phyloP scores from a whole-genome alignment of 1,140 invertebrate species.

The Drusus annulatus region DNA sequence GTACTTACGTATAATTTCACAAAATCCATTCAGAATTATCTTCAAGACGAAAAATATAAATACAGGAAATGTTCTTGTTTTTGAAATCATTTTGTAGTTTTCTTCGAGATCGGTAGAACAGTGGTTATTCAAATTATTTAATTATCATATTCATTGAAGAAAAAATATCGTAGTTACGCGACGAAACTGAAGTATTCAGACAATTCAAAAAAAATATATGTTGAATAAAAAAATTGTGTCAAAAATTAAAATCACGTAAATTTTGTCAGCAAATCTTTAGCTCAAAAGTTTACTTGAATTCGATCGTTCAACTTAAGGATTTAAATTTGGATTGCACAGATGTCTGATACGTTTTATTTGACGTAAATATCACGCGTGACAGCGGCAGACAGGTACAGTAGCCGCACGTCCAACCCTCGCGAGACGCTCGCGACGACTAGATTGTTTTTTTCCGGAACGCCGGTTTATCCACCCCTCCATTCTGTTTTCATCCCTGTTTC shows the following conservation, averaged over 20 bases:
- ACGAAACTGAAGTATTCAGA: too few relatives aligned
- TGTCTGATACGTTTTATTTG: constrained; percentile 20
- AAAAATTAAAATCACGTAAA: too few relatives aligned
- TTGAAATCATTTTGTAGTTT: constrained; percentile 10
- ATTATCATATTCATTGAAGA: too few relatives aligned
- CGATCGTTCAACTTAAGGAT: not conserved
- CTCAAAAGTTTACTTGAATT: too few relatives aligned
- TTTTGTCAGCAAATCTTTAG: too few relatives aligned
- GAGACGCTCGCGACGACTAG: constrained; percentile 55
- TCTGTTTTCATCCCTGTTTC: constrained; percentile 25
- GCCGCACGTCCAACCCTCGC: constrained; percentile 41
- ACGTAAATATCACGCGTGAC: constrained; percentile 42
- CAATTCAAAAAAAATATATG: too few relatives aligned
- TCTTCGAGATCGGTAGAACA: too few relatives aligned
- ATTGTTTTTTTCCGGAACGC: constrained; percentile 53
- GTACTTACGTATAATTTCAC: constrained; percentile 53
- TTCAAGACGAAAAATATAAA: constrained; percentile 40
- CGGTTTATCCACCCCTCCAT: constrained; percentile 52
- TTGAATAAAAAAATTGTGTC: too few relatives aligned
- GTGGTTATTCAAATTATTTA: too few relatives aligned
- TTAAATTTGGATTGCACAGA: not conserved
- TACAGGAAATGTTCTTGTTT: constrained; percentile 30
- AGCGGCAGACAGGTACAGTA: not conserved
- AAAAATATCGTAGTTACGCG: too few relatives aligned
- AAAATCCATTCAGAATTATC: constrained; percentile 44